Evolutionary conservation across 2,888 invertebrate species (phyloP).

Genomic region (Yponomeuta sedellus): DNA sequence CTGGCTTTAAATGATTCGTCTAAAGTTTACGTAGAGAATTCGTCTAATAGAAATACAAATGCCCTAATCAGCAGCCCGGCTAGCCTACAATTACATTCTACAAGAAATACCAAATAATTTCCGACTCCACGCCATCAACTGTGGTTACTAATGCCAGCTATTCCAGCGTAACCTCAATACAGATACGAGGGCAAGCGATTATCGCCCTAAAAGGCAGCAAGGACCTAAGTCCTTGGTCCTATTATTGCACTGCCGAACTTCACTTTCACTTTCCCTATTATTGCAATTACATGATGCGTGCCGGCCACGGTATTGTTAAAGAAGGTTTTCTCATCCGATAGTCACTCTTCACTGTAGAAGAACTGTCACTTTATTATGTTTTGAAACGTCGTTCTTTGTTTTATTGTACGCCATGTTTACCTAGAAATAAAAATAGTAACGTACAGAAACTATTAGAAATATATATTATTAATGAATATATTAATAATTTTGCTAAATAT

Average conservation of each 20-base stretch:
- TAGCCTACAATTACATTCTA: too few relatives aligned
- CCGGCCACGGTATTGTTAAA: not conserved
- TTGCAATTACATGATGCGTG: not conserved
- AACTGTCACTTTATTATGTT: not conserved
- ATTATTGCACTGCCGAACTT: not conserved
- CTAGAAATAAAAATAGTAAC: too few relatives aligned
- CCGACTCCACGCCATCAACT: not conserved
- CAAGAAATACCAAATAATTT: not conserved
- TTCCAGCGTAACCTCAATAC: not conserved
- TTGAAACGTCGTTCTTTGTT: too few relatives aligned
- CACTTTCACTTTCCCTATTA: slow-evolving; percentile 1
- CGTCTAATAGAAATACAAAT: not conserved
- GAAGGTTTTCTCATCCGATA: not conserved
- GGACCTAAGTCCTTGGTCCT: not conserved
- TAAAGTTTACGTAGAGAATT: not conserved
- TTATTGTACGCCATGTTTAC: too few relatives aligned
- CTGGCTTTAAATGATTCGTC: too few relatives aligned
- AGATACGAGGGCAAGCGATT: not conserved
- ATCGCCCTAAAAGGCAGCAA: not conserved
- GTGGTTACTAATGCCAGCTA: not conserved
- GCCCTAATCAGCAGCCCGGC: not conserved
- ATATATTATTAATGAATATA: too few relatives aligned
- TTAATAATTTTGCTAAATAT: too few relatives aligned
- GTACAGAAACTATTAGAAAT: too few relatives aligned
- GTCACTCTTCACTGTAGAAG: not conserved